Evolutionary conservation across 2,113 vertebrate genomes (phyloP).

Genomic region (Octodon degus): DNA sequence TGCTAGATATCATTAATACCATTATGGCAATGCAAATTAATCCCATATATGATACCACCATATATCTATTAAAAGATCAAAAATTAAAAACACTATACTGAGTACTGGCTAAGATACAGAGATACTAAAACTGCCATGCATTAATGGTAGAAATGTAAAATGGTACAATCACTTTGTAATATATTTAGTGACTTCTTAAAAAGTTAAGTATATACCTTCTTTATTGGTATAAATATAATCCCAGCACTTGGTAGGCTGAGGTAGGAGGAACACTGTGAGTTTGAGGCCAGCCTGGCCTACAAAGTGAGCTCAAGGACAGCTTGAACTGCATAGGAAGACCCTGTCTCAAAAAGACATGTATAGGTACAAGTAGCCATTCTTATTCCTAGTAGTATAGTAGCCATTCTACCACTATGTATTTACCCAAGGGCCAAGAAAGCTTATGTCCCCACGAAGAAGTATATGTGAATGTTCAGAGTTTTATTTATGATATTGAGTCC

Average conservation of each 20-base stretch:
- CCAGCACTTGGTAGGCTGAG: too few relatives aligned
- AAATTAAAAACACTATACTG: conserved; percentile 7
- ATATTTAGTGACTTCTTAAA: conserved; percentile 34
- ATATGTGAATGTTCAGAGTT: background rate
- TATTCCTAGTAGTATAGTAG: background rate
- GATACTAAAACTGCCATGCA: background rate
- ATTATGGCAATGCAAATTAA: conserved; percentile 21
- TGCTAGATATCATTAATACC: background rate
- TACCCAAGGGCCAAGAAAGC: conserved; percentile 24
- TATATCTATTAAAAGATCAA: background rate
- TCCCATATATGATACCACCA: background rate
- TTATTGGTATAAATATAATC: background rate
- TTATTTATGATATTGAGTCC: conserved; percentile 3
- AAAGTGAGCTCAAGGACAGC: too few relatives aligned
- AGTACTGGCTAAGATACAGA: background rate
- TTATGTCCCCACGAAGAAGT: background rate
- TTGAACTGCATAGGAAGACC: too few relatives aligned
- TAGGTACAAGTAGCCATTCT: background rate
- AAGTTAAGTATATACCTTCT: background rate
- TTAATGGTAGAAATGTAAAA: background rate
- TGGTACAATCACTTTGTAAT: background rate
- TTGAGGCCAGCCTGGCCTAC: too few relatives aligned
- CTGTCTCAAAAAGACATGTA: too few relatives aligned
- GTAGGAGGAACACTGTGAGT: too few relatives aligned
- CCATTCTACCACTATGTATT: conserved; percentile 18